Conservation (phyloP, 2,113 vertebrate genomes). For the Gopherus evgoodei region DNA sequence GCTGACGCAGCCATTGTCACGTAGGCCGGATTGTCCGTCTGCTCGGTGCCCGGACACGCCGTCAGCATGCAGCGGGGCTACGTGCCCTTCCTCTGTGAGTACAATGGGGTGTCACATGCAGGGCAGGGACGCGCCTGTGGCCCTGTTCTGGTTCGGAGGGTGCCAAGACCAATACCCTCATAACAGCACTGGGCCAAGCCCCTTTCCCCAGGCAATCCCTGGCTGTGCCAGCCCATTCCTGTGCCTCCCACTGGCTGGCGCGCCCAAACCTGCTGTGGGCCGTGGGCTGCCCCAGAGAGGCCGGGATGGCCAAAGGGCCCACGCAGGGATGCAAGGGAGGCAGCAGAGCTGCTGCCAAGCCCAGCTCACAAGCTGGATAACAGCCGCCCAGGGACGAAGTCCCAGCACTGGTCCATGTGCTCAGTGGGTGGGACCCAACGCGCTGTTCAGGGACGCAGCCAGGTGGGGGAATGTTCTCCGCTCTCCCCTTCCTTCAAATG, state of each 20-base stretch:
- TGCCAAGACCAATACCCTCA: neutral
- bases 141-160: neutral
- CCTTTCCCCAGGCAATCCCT: neutral
- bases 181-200: neutral
- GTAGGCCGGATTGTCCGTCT: slow-evolving; percentile 18
- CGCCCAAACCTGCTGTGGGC: no score
- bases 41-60: neutral
- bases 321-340: no score
- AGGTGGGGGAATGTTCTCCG: neutral
- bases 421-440: neutral
- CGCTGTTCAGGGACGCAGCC: no score
- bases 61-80: slow-evolving; percentile 53
- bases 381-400: neutral
- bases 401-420: neutral
- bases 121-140: neutral
- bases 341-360: no score
- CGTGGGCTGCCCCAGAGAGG: neutral
- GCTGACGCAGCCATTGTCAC: neutral
- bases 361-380: neutral
- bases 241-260: neutral
- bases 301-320: no score
- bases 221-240: neutral
- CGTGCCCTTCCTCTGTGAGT: slow-evolving; percentile 62
- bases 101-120: neutral
- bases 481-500: neutral